Evolutionary conservation across 2,113 vertebrate species (phyloP), one percentile per base, ranked within the genome.

Genomic region (Paradisaea rubra): DNA sequence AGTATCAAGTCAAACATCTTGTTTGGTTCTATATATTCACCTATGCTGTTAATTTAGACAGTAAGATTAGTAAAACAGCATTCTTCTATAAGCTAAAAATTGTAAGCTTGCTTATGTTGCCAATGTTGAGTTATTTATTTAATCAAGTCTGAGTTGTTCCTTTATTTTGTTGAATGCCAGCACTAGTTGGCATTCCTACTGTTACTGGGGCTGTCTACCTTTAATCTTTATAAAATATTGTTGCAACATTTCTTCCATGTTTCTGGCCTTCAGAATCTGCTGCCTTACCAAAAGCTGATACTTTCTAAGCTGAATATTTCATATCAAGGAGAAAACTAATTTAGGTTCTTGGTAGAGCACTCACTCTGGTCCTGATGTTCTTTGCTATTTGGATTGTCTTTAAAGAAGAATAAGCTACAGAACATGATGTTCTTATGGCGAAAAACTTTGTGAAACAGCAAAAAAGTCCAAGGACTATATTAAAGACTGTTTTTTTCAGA

Each of bases 191-290:
- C 31, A 81, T 73, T 77, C 45, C 47, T 0, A 3, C 18, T 66
- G 35, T 88, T 88, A 86, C 39, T 4, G 1, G 16, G 13, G 13
- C 41, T 92, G 63, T 82, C 80, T 73, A 83, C 35, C 15, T 94
- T 93, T 66, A 89, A 78, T 89, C 47, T 80, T 76, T 52, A 39
- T 39, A 84, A 95, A 94, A 94, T 89, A 94, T 28, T 57, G 18
- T 54, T 63, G 42, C 65, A 78, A 77, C n/a, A 74, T 89, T 92
- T 94, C 28, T 91, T 78, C 74, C 35, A 7, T 59, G 71, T 89
- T 91, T 89, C 44, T 89, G 39, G 81, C 80, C 83, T 94, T 86
- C 80, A 86, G 45, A 83, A 81, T 70, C 52, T 53, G 20, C 68
- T 81, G 24, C 54, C 37, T 60, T 92, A 45, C 68, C 88, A 77